Conservation (phyloP, 2,113 vertebrate genomes). For the Colistium nudipinnis region DNA sequence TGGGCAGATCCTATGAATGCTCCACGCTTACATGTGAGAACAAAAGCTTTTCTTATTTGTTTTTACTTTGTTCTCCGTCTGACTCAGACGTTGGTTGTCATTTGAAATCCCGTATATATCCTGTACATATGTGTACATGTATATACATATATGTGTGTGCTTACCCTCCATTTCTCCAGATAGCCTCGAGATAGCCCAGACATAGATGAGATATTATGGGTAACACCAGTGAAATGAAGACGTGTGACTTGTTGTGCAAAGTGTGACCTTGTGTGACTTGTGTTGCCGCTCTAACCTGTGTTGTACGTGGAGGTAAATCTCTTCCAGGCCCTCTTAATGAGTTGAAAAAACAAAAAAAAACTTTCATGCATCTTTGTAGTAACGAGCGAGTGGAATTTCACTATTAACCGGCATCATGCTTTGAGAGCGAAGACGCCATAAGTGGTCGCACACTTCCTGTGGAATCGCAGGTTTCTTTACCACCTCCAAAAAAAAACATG, state of each 20-base stretch:
- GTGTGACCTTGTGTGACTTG: constrained; percentile 20
- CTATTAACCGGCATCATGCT: neutral
- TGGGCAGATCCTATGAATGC: constrained; percentile 63
- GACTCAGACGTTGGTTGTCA: constrained; percentile 62
- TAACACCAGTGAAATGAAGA: constrained; percentile 24
- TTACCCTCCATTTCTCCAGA: constrained; percentile 27
- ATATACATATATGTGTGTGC: too few relatives aligned
- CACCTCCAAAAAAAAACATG: neutral
- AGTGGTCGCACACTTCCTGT: neutral
- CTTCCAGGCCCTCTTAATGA: neutral
- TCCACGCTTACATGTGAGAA: constrained; percentile 75
- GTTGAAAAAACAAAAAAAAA: too few relatives aligned
- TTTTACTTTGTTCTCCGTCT: constrained; percentile 56
- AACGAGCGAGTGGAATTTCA: neutral
- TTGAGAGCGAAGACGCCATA: neutral
- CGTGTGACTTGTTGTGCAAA: constrained; percentile 10
- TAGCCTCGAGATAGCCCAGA: constrained; percentile 12
- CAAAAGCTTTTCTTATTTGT: constrained; percentile 74
- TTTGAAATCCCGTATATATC: constrained; percentile 60
- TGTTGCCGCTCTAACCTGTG: neutral
- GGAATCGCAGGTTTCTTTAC: constrained; percentile 1
- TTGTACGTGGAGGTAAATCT: neutral
- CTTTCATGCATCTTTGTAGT: neutral
- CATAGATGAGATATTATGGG: neutral
- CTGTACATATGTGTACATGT: too few relatives aligned